These are phyloP conservation scores for Drosophila helvetica DNA, from an alignment of 2,888 invertebrate genomes.

Conservation along the genomic window DNA sequence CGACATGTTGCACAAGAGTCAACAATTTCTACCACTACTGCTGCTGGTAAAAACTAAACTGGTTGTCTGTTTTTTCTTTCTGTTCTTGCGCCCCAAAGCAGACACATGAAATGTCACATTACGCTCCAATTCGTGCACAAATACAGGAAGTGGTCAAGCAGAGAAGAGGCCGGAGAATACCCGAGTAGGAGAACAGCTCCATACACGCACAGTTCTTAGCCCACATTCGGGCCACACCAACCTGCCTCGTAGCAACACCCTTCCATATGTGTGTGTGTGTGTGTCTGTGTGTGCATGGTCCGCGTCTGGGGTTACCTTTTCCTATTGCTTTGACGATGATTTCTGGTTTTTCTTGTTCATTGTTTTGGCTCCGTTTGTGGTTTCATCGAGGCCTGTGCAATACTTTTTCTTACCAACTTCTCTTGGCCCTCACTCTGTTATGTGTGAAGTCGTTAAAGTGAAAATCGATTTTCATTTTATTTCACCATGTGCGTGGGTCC, in stretches of 20 bases:
- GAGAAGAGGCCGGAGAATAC: constrained; percentile 11
- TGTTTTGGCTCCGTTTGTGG: constrained; percentile 62
- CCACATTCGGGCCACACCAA: constrained; percentile 34
- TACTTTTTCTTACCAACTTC: constrained; percentile 36
- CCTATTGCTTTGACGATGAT: constrained; percentile 45
- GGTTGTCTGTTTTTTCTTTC: constrained; percentile 26
- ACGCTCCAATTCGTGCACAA: constrained; percentile 73
- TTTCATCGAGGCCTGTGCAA: constrained; percentile 59
- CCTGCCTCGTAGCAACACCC: too few species aligned
- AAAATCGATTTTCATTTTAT: constrained; percentile 79
- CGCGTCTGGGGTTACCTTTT: constrained; percentile 41
- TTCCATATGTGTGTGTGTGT: too few species aligned
- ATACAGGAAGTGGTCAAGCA: constrained; percentile 71
- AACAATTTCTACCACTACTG: constrained; percentile 7
- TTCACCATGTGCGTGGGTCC: constrained; percentile 63
- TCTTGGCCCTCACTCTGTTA: constrained; percentile 38
- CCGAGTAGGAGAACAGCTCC: constrained; percentile 10
- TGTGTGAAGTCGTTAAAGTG: constrained; percentile 79
- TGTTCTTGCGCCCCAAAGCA: constrained; percentile 31
- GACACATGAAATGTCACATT: constrained; percentile 70
- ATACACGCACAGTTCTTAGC: constrained; percentile 45
- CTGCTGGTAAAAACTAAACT: constrained; percentile 4
- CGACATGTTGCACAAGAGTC: constrained; percentile 53
- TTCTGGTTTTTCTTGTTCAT: constrained; percentile 43
- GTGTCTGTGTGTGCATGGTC: neutral